Conservation (phyloP, 2,888 invertebrate genomes). For the Hirtodrosophila histrioides region DNA sequence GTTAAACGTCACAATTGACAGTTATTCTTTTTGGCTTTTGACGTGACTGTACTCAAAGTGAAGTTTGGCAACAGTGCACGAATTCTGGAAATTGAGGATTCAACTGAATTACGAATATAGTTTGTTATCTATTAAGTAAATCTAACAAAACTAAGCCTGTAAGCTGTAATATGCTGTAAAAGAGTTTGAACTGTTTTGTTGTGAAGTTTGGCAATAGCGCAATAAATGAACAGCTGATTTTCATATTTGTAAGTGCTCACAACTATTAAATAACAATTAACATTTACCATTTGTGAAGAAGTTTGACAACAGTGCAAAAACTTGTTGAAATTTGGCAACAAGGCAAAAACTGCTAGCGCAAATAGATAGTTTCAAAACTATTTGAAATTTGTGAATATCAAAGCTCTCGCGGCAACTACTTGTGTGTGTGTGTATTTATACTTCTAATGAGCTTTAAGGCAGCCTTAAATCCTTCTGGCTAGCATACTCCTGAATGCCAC, state of each 20-base stretch:
- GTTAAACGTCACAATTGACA: no score
- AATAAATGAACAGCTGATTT: no score
- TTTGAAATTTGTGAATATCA: neutral
- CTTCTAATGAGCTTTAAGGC: conserved; percentile 35
- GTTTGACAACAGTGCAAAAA: conserved; percentile 7
- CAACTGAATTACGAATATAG: no score
- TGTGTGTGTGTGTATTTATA: neutral
- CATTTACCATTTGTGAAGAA: neutral
- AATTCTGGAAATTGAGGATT: no score
- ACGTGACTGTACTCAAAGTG: no score
- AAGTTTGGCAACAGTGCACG: conserved; percentile 10
- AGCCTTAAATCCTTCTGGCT: conserved; percentile 18
- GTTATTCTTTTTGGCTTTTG: no score
- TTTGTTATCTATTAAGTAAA: no score
- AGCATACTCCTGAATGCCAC: conserved; percentile 32
- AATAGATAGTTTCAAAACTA: conserved; percentile 4
- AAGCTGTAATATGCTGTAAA: no score
- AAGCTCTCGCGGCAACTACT: neutral
- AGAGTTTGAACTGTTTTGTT: neutral
- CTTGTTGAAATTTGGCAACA: conserved; percentile 6
- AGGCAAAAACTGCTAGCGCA: neutral
- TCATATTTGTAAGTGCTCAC: no score
- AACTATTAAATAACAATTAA: no score
- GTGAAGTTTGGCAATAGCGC: conserved; percentile 13
- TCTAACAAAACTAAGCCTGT: neutral